phyloP scores from a whole-genome alignment of 2,797 vertebrate species.

The Catamblyrhynchus diadema region DNA sequence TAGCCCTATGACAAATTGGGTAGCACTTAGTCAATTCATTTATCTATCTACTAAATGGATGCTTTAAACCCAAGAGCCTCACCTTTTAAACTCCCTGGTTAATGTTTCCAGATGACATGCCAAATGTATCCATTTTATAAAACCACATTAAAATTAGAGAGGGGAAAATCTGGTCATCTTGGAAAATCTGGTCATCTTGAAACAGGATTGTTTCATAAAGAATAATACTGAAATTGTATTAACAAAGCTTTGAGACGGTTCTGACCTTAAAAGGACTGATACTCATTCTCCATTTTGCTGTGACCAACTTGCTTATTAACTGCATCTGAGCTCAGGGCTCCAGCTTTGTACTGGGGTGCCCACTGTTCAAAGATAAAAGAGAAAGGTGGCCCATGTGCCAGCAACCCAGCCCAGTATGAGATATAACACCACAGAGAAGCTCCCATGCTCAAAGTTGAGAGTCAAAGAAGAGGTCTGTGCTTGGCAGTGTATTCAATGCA shows the following conservation, averaged over 20 bases:
- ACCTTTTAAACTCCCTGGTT: conserved; percentile 18
- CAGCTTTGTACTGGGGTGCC: neutral
- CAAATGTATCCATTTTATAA: conserved; percentile 13
- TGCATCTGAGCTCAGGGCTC: neutral
- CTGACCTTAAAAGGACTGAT: neutral
- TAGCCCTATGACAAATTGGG: conserved; percentile 24
- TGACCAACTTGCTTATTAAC: neutral
- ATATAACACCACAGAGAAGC: neutral
- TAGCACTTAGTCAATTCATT: conserved; percentile 23
- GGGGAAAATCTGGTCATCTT: neutral
- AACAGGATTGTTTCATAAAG: neutral
- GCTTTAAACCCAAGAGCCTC: conserved; percentile 15
- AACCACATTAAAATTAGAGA: conserved; percentile 12
- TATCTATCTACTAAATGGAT: conserved; percentile 5
- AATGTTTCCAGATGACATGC: conserved; percentile 15
- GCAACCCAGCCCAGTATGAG: neutral
- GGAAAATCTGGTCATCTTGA: neutral
- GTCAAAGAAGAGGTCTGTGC: neutral
- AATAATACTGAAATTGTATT: neutral
- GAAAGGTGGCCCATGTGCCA: neutral
- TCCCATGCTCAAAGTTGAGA: neutral
- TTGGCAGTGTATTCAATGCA: neutral
- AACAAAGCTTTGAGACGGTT: neutral
- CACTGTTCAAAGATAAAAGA: neutral
- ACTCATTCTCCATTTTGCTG: neutral